phyloP scores from a whole-genome alignment of 2,797 vertebrate genomes.

The Pangasius macronema region DNA sequence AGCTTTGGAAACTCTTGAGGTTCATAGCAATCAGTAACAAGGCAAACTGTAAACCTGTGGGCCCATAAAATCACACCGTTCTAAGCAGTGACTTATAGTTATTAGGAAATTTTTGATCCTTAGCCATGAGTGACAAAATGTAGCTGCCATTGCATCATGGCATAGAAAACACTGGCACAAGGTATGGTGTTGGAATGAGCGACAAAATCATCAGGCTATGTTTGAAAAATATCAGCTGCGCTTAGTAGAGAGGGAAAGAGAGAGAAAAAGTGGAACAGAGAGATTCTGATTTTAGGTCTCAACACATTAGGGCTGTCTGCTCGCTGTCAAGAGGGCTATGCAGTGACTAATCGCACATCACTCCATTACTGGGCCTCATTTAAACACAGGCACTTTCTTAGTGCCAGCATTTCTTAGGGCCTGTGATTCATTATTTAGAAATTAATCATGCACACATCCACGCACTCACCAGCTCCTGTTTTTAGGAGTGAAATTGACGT shows the following conservation, averaged over 20 bases:
- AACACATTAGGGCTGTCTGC: conserved; percentile 46
- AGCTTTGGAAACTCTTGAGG: not conserved
- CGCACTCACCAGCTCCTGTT: conserved; percentile 24
- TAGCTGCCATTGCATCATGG: conserved; percentile 19
- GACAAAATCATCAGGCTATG: conserved; percentile 20
- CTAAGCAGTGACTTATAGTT: conserved; percentile 7
- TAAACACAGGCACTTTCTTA: conserved; percentile 26
- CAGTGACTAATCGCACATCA: conserved; percentile 48
- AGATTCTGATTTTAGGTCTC: conserved; percentile 36
- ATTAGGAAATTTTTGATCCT: not conserved
- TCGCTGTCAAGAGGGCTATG: conserved; percentile 37
- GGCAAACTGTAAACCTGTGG: not conserved
- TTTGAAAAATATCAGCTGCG: conserved; percentile 27
- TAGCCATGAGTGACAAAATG: conserved; percentile 20
- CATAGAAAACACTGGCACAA: not conserved
- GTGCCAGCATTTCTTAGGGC: conserved; percentile 45
- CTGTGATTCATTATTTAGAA: conserved; percentile 30
- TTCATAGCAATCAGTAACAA: conserved; percentile 16
- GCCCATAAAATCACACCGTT: not conserved
- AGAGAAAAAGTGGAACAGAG: not conserved
- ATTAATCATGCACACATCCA: conserved; percentile 28
- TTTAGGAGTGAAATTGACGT: conserved; percentile 40
- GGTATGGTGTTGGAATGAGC: not conserved
- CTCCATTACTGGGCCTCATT: conserved; percentile 34
- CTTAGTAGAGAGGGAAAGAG: not conserved